Evolutionary conservation across 2,113 vertebrate genomes (phyloP), one percentile per base, ranked within the genome.

Genomic region (Natator depressus): DNA sequence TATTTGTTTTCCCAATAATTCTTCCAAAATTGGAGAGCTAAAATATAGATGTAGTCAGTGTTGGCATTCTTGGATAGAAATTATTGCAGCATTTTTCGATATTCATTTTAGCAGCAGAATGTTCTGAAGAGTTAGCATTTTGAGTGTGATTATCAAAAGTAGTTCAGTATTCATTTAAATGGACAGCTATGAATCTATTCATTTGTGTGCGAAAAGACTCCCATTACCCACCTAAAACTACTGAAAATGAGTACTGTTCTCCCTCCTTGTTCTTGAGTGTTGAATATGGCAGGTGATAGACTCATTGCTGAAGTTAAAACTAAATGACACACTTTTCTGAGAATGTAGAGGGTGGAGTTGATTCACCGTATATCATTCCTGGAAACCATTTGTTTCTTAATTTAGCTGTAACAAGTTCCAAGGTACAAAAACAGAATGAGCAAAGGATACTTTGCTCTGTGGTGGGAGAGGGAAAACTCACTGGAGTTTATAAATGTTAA

Each of bases 161-260:
- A 46, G 14, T 86, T 78, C 88, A n/a, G n/a, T 19, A 16, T 47
- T 49, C 35, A 6, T 35, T 1, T 50, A 9, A 42, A 8, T 72
- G 46, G 38, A 19, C 10, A 12, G 11, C 5, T 84, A 27, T 51
- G 50, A 51, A 49, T 84, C 14, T 35, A 10, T 7, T 51, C 19
- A 20, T 57, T 91, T 91, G 8, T 1, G 2, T 5, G 3, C 0
- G 1, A 6, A 0, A 1, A 31, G 27, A n/a, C 16, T 80, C 17
- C 27, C 46, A 81, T 31, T 38, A 16, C 35, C 47, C 46, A 14
- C 8, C 25, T 59, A 81, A 84, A 92, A 84, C 5, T 5, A 14
- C 65, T 42, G 4, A 59, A 79, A 80, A 65, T 46, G 55, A 29
- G 5, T 8, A n/a, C 17, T 2, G 35, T 3, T 75, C 8, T 78